These are phyloP conservation scores for Dasysyrphus albostriatus DNA, from an alignment of 2,888 invertebrate genomes.

Conservation along the genomic window DNA sequence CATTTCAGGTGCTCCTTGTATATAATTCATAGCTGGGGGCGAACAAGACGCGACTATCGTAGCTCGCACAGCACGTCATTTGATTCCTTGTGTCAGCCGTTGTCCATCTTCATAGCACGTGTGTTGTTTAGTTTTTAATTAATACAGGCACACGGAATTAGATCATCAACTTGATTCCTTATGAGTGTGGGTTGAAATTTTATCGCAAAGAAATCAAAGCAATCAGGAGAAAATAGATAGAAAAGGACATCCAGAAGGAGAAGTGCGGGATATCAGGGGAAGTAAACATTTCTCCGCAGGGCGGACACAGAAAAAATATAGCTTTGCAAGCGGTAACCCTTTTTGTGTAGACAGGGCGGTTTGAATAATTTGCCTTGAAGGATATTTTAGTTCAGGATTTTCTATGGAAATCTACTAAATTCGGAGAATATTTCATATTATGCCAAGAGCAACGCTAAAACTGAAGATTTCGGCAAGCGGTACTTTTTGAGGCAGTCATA, in stretches of 20 bases:
- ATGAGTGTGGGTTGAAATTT: conserved; percentile 66
- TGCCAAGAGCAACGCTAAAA: neutral
- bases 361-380: conserved; percentile 29
- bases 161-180: conserved; percentile 69
- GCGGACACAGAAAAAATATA: conserved; percentile 44
- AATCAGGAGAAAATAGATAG: conserved; percentile 25
- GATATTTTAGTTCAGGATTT: conserved; percentile 31
- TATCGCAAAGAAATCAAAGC: conserved; percentile 63
- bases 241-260: conserved; percentile 23
- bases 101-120: conserved; percentile 53
- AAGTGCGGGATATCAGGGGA: conserved; percentile 44
- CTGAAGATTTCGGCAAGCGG: neutral
- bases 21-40: conserved; percentile 49
- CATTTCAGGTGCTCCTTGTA: conserved; percentile 59
- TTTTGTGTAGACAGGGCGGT: conserved; percentile 62
- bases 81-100: neutral
- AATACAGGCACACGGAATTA: conserved; percentile 58
- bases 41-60: conserved; percentile 44
- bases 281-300: conserved; percentile 55
- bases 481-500: neutral
- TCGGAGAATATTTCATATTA: conserved; percentile 48
- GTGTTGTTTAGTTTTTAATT: conserved; percentile 64
- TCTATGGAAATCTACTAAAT: conserved; percentile 60
- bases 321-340: conserved; percentile 66
- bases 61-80: neutral